Percentiles rank a stretch among this genome's conserved stretches.
phyloP scores from a whole-genome alignment of 1,140 invertebrate genomes.

The Rhopalosiphum maidis region DNA sequence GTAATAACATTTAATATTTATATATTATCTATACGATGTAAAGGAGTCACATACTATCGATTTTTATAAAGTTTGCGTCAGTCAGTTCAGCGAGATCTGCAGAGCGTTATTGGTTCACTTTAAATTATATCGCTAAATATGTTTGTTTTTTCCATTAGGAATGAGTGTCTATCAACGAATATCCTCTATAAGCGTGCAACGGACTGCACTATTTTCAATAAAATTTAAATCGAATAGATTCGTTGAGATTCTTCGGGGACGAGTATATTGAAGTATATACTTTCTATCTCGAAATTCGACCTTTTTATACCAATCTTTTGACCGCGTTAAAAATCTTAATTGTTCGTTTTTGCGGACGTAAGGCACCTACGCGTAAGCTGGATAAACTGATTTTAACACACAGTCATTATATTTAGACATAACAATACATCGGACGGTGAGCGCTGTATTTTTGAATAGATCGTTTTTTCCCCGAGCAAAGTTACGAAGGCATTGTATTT shows the following conservation, averaged over 20 bases:
- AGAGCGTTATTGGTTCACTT: background rate
- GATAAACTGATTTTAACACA: too few species aligned
- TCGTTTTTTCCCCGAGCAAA: too few species aligned
- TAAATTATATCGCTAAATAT: background rate
- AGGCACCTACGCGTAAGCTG: too few species aligned
- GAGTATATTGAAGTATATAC: too few species aligned
- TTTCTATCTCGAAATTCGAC: too few species aligned
- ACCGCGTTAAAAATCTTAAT: too few species aligned
- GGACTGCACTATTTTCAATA: background rate
- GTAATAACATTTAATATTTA: background rate
- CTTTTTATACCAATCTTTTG: too few species aligned
- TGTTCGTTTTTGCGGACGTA: too few species aligned
- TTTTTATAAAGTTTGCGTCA: background rate
- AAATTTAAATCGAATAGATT: background rate
- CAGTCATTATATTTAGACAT: too few species aligned
- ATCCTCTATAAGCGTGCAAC: background rate
- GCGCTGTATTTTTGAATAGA: background rate
- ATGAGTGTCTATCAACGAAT: background rate
- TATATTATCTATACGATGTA: background rate
- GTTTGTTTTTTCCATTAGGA: background rate
- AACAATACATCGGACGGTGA: background rate
- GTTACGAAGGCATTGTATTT: too few species aligned
- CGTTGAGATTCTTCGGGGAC: too few species aligned
- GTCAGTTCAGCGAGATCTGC: background rate
- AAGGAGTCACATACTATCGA: background rate